Conservation (phyloP, 2,888 invertebrate genomes). For the Zeuzera pyrina region DNA sequence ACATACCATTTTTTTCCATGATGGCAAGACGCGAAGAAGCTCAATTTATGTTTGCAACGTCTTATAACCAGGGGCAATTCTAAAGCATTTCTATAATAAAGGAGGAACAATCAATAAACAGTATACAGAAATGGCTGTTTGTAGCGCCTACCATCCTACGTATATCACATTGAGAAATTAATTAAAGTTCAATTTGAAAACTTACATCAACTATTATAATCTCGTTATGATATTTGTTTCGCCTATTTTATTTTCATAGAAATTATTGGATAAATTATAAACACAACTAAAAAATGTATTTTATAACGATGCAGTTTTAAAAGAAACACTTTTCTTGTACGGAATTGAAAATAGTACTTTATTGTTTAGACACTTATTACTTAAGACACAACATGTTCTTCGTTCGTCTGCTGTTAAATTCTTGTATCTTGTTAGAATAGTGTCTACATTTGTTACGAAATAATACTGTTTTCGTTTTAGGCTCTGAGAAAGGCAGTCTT, state of each 20-base stretch:
- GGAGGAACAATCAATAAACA: conserved; percentile 25
- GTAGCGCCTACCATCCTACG: not conserved
- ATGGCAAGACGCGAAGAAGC: not conserved
- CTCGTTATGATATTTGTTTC: too few relatives aligned
- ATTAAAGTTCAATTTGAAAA: too few relatives aligned
- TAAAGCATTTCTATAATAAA: conserved; percentile 15
- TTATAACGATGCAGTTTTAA: too few relatives aligned
- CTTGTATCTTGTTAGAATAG: not conserved
- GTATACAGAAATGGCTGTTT: too few relatives aligned
- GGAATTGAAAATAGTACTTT: too few relatives aligned
- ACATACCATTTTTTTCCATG: not conserved
- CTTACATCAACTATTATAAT: too few relatives aligned
- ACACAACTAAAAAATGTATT: too few relatives aligned
- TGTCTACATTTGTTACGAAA: conserved; percentile 20
- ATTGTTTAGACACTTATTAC: too few relatives aligned
- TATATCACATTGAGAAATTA: too few relatives aligned
- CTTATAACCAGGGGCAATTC: conserved; percentile 10
- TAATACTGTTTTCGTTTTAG: conserved; percentile 17
- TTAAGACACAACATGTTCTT: not conserved
- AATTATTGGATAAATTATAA: too few relatives aligned
- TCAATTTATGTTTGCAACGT: not conserved
- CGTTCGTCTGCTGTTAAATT: not conserved
- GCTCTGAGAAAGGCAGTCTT: conserved; percentile 20
- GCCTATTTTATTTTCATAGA: too few relatives aligned
- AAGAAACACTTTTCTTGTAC: too few relatives aligned